Evolutionary conservation across 2,113 vertebrate genomes (phyloP).

Genomic region (Lepus europaeus): DNA sequence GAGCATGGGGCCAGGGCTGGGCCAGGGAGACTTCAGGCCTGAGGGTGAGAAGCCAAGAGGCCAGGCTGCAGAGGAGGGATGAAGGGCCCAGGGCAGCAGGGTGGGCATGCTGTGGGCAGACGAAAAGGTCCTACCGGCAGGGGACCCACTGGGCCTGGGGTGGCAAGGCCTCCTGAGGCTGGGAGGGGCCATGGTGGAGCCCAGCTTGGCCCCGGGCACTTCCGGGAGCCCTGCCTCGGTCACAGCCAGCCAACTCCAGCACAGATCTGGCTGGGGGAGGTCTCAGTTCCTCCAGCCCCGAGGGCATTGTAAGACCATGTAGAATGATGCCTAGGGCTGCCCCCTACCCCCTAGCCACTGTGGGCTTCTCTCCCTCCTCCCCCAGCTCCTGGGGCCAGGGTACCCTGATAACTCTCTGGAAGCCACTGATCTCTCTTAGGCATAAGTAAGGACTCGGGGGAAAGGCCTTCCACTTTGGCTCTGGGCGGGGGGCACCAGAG

Average conservation of each 20-base stretch:
- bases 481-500: not conserved
- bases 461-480: not conserved
- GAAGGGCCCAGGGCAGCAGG: not conserved
- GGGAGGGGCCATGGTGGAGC: not conserved
- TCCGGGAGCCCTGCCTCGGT: not conserved
- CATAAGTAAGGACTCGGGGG: not conserved
- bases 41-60: not conserved
- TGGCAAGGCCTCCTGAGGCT: not conserved
- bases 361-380: not conserved
- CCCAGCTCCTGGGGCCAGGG: not conserved
- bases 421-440: not conserved
- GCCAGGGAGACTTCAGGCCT: conserved; percentile 55
- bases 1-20: not conserved
- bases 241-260: conserved; percentile 14
- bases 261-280: not conserved
- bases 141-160: not conserved
- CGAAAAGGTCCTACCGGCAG: not conserved
- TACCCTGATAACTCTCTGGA: not conserved
- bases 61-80: fast-evolving
- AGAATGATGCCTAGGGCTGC: conserved; percentile 29
- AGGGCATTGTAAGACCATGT: not conserved
- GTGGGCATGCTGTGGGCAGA: fast-evolving
- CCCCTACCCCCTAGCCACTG: conserved; percentile 3
- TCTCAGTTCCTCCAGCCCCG: not conserved
- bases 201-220: conserved; percentile 4